These are phyloP conservation scores for Typhlichthys subterraneus DNA, from an alignment of 2,797 vertebrate species.

Conservation along the genomic window DNA sequence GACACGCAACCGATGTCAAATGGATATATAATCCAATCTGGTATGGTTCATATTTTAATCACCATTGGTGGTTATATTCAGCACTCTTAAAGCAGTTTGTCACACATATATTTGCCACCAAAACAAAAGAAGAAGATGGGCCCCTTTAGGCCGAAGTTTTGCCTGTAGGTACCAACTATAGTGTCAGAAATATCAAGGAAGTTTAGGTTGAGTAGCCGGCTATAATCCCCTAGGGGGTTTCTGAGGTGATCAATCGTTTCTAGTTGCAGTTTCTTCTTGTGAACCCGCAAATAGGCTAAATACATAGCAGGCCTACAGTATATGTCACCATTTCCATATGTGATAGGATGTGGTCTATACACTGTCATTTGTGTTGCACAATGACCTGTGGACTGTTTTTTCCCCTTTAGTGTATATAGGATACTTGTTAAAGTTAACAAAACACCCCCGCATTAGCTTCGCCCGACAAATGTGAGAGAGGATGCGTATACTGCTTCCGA, in stretches of 20 bases:
- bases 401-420: neutral
- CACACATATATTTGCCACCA: constrained; percentile 46
- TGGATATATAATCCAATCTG: constrained; percentile 71
- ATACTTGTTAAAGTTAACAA: neutral
- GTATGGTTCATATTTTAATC: constrained; percentile 74
- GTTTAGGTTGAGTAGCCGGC: constrained; percentile 25
- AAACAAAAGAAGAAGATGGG: neutral
- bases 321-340: constrained; percentile 47
- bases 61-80: constrained; percentile 52
- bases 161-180: constrained; percentile 9
- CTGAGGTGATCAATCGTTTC: constrained; percentile 4
- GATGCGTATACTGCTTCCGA: neutral
- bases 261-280: constrained; percentile 27
- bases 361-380: constrained; percentile 29
- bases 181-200: constrained; percentile 41
- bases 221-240: constrained; percentile 32
- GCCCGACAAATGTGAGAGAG: neutral
- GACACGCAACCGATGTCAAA: constrained; percentile 69
- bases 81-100: constrained; percentile 54
- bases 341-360: constrained; percentile 26
- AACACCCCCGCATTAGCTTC: neutral
- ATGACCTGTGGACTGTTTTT: constrained; percentile 12
- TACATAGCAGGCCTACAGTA: neutral
- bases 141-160: neutral
- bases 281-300: constrained; percentile 30